phyloP scores from a whole-genome alignment of 1,140 invertebrate genomes.

The Himalopsyche phryganea region DNA sequence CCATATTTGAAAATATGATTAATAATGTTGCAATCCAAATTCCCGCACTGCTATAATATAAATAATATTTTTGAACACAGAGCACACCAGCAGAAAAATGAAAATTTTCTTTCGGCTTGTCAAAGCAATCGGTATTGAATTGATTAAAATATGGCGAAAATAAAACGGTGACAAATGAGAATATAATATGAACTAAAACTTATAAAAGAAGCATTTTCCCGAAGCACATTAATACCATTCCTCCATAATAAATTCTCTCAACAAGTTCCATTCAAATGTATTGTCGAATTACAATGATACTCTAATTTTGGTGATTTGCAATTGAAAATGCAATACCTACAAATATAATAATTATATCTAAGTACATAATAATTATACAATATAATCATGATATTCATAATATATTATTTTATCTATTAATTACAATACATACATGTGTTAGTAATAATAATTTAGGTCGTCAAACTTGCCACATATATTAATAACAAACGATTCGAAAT shows the following conservation, averaged over 20 bases:
- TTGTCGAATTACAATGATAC: conserved; percentile 35
- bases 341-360: conserved; percentile 23
- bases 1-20: no score
- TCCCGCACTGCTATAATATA: no score
- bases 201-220: not conserved
- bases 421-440: conserved; percentile 24
- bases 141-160: no score
- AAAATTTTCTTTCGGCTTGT: no score
- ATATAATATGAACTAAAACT: not conserved
- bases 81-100: no score
- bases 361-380: conserved; percentile 22
- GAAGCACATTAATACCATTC: not conserved
- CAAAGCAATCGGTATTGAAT: no score
- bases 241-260: not conserved
- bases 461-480: not conserved
- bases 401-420: conserved; percentile 17
- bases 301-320: conserved; percentile 35
- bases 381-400: conserved; percentile 21
- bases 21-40: no score
- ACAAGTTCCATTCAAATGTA: conserved; percentile 19
- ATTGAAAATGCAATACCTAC: conserved; percentile 33
- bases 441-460: conserved; percentile 21
- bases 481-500: not conserved
- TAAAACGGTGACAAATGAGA: not conserved
- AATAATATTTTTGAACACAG: no score